Percentiles rank a stretch among this genome's conserved stretches.
phyloP scores from a whole-genome alignment of 2,888 invertebrate species.

The Lottia gigantea region DNA sequence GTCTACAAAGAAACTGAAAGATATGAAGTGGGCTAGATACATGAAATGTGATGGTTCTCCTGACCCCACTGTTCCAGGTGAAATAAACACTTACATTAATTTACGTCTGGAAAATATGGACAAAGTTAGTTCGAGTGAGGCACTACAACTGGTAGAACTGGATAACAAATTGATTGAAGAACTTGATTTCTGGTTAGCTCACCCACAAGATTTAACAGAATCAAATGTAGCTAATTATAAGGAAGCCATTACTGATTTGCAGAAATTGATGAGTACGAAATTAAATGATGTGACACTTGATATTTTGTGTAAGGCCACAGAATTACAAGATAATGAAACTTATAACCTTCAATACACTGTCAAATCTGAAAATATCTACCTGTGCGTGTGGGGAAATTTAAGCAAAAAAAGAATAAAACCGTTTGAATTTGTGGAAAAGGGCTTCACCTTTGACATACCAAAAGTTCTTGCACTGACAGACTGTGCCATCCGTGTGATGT shows the following conservation, averaged over 20 bases:
- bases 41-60: slow-evolving; percentile 68
- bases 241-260: slow-evolving; percentile 60
- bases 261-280: slow-evolving; percentile 59
- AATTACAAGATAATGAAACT: slow-evolving; percentile 61
- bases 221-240: background rate
- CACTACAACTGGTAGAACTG: slow-evolving; percentile 59
- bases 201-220: slow-evolving; percentile 20
- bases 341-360: slow-evolving; percentile 62
- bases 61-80: slow-evolving; percentile 63
- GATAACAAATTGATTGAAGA: slow-evolving; percentile 54
- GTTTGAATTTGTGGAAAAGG: slow-evolving; percentile 61
- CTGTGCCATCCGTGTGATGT: slow-evolving; percentile 60
- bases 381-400: slow-evolving; percentile 68
- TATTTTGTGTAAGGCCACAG: slow-evolving; percentile 58
- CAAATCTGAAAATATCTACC: slow-evolving; percentile 53
- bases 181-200: slow-evolving; percentile 27
- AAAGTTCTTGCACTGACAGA: slow-evolving; percentile 61
- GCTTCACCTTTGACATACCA: slow-evolving; percentile 66
- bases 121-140: slow-evolving; percentile 50
- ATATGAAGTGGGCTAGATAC: slow-evolving; percentile 66
- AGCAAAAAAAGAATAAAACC: slow-evolving; percentile 67
- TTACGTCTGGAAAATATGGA: slow-evolving; percentile 58
- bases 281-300: slow-evolving; percentile 61
- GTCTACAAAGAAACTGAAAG: slow-evolving; percentile 47
- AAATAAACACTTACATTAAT: slow-evolving; percentile 68